Evolutionary conservation across 1,140 invertebrate species (phyloP), one percentile per base, ranked within the genome.

Genomic region (Bombus terrestris): DNA sequence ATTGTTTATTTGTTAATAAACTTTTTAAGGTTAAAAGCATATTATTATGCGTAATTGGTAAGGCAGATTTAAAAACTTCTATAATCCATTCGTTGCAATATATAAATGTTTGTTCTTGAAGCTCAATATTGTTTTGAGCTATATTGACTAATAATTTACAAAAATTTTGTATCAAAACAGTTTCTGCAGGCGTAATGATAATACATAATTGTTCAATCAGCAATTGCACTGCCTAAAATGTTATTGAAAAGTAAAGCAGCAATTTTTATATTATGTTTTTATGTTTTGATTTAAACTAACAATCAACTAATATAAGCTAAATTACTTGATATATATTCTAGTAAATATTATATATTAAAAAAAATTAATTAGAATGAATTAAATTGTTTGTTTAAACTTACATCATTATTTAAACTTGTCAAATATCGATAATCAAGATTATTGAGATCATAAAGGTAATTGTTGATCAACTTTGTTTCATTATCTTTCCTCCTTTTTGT

Each of bases 121-220:
- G 77, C 37, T 80, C 74, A 9, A 94, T 75, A 76, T 93, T 90
- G 81, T 92, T 91, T 87, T 92, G 93, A 15, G 95, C 88, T 73
- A 96, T 72, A 91, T 93, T 94, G 13, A 81, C 83, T 83, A 96
- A 86, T 87, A 96, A 93, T 88, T 94, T 92, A 78, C 94, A 95
- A 85, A 91, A 92, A 88, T 94, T 95, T 88, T 92, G 92, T 12
- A 96, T 92, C 75, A 96, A 86, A 79, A 87, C 82, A 32, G 88
- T 89, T 88, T 96, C 95, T 59, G 87, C 92, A 10, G 93, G 92
- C 81, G 93, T 89, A 47, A 95, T 90, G 32, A 93, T 87, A 0
- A 64, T 87, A 74, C 95, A 95, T 66, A 95, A 94, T 86, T 95
- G 94, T 77, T 95, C 93, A 69, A 96, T 88, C 32, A 96, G 78